Conservation (phyloP, 2,797 vertebrate species). For the Dermochelys coriacea region DNA sequence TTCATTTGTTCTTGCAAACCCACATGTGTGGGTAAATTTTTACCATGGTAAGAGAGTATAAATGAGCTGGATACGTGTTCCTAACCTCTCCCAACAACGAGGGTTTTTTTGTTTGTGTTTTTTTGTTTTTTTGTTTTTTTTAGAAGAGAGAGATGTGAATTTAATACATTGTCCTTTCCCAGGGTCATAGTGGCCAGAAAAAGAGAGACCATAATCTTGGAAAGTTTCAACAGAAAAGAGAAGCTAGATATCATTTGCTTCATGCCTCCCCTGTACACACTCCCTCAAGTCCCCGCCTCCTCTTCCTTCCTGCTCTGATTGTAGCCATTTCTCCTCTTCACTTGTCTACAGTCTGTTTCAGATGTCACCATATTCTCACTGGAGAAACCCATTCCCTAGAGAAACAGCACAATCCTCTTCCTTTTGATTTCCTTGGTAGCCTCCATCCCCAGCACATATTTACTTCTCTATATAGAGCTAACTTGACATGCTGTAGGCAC, state of each 20-base stretch:
- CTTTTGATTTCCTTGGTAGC: not conserved
- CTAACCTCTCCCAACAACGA: slow-evolving; percentile 29
- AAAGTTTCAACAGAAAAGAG: not conserved
- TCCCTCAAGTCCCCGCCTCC: not conserved
- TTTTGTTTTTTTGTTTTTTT: not conserved
- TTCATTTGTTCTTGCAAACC: slow-evolving; percentile 54
- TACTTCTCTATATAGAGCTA: not conserved
- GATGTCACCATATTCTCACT: not conserved
- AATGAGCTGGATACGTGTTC: slow-evolving; percentile 48
- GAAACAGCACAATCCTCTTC: not conserved
- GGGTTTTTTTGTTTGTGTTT: not conserved
- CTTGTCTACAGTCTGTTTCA: not conserved
- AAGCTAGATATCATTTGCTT: not conserved
- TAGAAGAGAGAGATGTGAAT: not conserved
- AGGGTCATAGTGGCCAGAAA: not conserved
- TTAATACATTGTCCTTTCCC: not conserved
- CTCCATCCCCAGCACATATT: not conserved
- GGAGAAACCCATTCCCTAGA: not conserved
- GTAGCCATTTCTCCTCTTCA: not conserved
- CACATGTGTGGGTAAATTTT: slow-evolving; percentile 52
- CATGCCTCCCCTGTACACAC: fast-evolving
- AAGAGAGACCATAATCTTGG: not conserved
- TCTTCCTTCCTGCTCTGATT: not conserved
- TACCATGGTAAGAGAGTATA: not conserved
- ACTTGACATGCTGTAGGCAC: not conserved